Percentiles rank a stretch among this genome's conserved stretches.
Evolutionary conservation across 2,113 vertebrate genomes (phyloP).

Genomic region (Chaetodon auriga): DNA sequence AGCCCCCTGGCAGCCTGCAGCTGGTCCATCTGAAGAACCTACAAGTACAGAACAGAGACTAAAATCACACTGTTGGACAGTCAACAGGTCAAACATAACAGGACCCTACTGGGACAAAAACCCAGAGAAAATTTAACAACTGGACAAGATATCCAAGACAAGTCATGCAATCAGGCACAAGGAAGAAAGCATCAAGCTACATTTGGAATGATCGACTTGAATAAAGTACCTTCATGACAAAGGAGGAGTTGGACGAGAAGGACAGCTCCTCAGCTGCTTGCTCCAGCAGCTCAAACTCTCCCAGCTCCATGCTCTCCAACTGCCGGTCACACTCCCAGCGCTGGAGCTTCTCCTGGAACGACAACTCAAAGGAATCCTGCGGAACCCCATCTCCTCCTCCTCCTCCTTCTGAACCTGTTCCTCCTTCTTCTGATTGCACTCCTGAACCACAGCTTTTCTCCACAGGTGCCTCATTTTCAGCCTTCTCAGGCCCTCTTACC

Average conservation of each 20-base stretch:
- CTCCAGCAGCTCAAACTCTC: constrained; percentile 97
- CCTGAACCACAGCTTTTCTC: constrained; percentile 11
- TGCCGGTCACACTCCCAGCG: constrained; percentile 89
- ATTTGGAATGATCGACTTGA: not conserved
- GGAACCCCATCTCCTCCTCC: constrained; percentile 22
- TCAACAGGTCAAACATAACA: not conserved
- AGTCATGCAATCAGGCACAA: not conserved
- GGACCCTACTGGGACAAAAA: not conserved
- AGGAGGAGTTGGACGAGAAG: constrained; percentile 97
- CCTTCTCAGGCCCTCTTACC: not conserved
- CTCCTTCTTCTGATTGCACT: not conserved
- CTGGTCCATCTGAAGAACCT: constrained; percentile 87
- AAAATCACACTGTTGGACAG: not conserved
- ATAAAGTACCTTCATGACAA: constrained; percentile 87
- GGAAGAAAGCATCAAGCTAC: not conserved
- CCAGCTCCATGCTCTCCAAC: constrained; percentile 90
- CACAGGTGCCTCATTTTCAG: not conserved
- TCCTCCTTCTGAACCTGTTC: not conserved
- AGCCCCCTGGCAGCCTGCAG: constrained; percentile 65
- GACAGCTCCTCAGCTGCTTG: constrained; percentile 95
- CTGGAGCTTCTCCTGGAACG: constrained; percentile 88
- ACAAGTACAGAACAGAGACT: not conserved
- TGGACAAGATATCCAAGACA: not conserved
- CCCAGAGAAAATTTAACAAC: not conserved
- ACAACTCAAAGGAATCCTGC: constrained; percentile 88